Conservation (phyloP, 1,140 invertebrate species). For the Drosophila burlai region DNA sequence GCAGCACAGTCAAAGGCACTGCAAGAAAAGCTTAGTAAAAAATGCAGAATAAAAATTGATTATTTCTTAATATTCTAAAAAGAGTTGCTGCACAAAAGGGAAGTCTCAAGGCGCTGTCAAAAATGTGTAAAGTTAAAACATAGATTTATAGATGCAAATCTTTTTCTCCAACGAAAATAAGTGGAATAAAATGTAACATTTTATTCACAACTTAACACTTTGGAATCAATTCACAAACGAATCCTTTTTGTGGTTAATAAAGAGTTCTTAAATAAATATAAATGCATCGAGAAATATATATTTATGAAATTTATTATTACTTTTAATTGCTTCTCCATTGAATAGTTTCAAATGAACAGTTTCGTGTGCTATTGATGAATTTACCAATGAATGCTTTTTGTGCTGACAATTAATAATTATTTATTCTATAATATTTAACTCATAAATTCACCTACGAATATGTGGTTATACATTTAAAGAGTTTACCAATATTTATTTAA, state of each 20-base stretch:
- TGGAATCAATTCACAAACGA: background rate
- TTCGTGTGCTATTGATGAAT: no score
- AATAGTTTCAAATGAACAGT: background rate
- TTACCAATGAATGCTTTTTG: background rate
- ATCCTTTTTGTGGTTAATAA: background rate
- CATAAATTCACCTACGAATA: background rate
- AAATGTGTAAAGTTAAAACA: no score
- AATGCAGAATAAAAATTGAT: background rate
- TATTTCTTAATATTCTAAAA: background rate
- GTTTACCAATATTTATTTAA: background rate
- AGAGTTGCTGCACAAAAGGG: background rate
- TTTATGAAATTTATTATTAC: background rate
- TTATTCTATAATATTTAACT: no score
- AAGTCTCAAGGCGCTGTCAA: no score
- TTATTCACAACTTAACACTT: background rate
- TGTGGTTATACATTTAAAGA: no score
- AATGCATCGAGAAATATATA: background rate
- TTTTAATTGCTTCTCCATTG: background rate
- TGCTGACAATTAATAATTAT: no score
- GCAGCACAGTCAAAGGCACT: conserved; percentile 33
- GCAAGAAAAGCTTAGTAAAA: background rate
- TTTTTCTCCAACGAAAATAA: no score
- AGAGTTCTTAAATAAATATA: background rate
- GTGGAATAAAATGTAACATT: background rate
- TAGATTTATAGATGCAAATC: no score